Conservation (phyloP, 1,140 invertebrate species). For the Trichomalopsis sarcophagae region DNA sequence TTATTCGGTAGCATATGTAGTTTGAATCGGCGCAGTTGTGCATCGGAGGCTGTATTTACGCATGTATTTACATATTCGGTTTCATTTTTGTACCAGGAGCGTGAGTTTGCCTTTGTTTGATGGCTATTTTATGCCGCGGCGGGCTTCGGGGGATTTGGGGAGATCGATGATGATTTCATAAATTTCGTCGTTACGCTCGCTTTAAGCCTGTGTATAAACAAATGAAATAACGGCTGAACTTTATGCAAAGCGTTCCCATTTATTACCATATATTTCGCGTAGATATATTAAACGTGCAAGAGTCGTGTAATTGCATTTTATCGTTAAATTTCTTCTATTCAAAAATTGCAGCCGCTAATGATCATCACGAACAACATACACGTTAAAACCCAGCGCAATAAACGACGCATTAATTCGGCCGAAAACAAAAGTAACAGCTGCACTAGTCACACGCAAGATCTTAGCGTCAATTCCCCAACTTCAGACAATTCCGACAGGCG, state of each 20-base stretch:
- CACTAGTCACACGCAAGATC: background rate
- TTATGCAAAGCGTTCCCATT: background rate
- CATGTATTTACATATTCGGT: conserved; percentile 14
- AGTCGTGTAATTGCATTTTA: too few relatives aligned
- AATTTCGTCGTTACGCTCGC: background rate
- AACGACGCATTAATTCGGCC: background rate
- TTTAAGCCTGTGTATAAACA: background rate
- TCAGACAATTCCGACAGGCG: conserved; percentile 18
- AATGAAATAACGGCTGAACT: background rate
- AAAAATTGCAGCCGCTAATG: too few relatives aligned
- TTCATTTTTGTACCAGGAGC: conserved; percentile 9
- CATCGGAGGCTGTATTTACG: background rate
- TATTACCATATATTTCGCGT: too few relatives aligned
- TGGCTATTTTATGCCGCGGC: background rate
- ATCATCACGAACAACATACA: too few relatives aligned
- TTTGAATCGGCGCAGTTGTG: background rate
- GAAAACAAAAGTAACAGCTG: background rate
- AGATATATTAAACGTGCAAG: too few relatives aligned
- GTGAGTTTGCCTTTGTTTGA: background rate
- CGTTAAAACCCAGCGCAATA: too few relatives aligned
- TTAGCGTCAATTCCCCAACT: background rate
- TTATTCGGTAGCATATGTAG: conserved; percentile 32
- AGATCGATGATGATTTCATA: background rate
- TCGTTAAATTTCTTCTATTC: too few relatives aligned
- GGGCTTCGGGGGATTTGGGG: background rate